Percentiles rank a stretch among this genome's conserved stretches.
Conservation (phyloP, 2,113 vertebrate species). For the Pluvianellus socialis region DNA sequence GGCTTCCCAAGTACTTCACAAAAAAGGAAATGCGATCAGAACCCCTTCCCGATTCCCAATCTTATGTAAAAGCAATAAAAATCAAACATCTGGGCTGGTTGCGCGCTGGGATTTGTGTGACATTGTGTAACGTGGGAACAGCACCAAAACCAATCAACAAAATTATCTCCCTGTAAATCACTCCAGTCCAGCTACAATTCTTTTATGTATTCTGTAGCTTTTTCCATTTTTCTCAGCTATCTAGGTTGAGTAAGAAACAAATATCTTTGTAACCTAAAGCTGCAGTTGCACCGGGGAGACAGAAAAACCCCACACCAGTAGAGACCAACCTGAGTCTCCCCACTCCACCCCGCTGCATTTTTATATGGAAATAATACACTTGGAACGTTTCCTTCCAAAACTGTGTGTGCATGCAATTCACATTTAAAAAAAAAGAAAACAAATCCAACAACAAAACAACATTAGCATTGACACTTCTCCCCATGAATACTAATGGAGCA, state of each 20-base stretch:
- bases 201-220: neutral
- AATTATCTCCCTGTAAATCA: constrained; percentile 2
- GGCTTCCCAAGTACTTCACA: neutral
- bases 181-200: neutral
- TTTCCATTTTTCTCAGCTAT: neutral
- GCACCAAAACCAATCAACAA: neutral
- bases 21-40: neutral
- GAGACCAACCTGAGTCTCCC: neutral
- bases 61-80: neutral
- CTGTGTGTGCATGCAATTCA: neutral
- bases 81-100: neutral
- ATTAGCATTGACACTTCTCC: neutral
- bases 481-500: neutral
- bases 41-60: neutral
- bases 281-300: accelerated
- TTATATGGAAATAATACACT: neutral
- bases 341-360: accelerated
- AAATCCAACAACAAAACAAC: neutral
- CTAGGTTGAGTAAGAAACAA: neutral
- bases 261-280: neutral
- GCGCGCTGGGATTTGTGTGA: neutral
- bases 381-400: neutral
- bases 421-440: neutral
- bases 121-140: neutral
- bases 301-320: neutral